A percentile compares a stretch with the other conserved stretches of the same genome.
These are phyloP conservation scores for Periphyllus acericola DNA, from an alignment of 2,888 invertebrate species.

Conservation along the genomic window DNA sequence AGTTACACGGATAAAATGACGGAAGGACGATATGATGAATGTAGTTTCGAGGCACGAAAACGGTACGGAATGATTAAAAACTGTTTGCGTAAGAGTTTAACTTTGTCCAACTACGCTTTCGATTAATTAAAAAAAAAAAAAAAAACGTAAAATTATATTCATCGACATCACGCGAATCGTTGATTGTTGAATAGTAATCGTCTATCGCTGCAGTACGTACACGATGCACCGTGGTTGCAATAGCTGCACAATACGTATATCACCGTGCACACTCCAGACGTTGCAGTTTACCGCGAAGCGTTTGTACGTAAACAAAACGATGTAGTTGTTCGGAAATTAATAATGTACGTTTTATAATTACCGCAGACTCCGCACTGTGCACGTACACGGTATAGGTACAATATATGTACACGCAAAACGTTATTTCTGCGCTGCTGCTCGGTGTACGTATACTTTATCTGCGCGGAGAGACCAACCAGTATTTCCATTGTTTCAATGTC, in stretches of 20 bases:
- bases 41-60: too few species aligned
- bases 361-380: neutral
- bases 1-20: too few species aligned
- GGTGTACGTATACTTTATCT: neutral
- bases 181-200: neutral
- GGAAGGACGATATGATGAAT: too few species aligned
- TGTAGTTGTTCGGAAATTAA: slow-evolving; percentile 13
- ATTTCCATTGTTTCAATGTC: slow-evolving; percentile 22
- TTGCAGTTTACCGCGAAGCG: neutral
- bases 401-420: neutral
- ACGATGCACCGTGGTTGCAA: neutral
- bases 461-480: slow-evolving; percentile 20
- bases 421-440: neutral
- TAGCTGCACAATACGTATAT: neutral
- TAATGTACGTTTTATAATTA: slow-evolving; percentile 10
- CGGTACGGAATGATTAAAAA: too few species aligned
- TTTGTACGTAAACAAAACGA: neutral
- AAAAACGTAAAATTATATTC: too few species aligned
- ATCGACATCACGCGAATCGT: too few species aligned
- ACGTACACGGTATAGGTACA: too few species aligned
- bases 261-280: neutral
- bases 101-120: too few species aligned
- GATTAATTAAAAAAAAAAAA: too few species aligned
- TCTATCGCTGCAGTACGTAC: neutral
- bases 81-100: too few species aligned